phyloP scores from a whole-genome alignment of 1,140 invertebrate genomes.

The Sweltsa coloradensis region DNA sequence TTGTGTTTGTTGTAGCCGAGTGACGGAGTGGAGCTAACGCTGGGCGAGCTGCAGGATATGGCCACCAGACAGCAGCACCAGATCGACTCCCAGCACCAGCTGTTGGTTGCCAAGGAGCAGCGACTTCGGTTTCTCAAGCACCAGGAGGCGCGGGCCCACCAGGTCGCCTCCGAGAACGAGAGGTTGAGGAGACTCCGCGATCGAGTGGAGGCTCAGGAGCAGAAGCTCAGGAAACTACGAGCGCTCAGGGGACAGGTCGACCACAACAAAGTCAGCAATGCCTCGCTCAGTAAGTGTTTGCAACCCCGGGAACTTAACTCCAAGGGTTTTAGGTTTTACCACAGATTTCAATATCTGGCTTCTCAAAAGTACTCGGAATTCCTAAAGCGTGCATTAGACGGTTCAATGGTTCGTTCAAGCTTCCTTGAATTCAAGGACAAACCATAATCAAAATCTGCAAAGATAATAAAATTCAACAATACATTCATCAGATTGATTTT shows the following conservation, averaged over 20 bases:
- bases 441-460: too few species aligned
- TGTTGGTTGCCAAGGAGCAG: slow-evolving; percentile 83
- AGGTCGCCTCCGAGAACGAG: slow-evolving; percentile 78
- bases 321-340: too few species aligned
- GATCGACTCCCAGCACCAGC: slow-evolving; percentile 85
- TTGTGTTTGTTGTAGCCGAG: slow-evolving; percentile 62
- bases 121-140: slow-evolving; percentile 87
- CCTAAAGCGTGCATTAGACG: too few species aligned
- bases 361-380: too few species aligned
- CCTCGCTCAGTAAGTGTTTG: slow-evolving; percentile 75
- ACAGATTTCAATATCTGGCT: too few species aligned
- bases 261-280: slow-evolving; percentile 79
- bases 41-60: slow-evolving; percentile 91
- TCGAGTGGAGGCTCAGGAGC: slow-evolving; percentile 85
- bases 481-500: too few species aligned
- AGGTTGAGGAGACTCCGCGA: slow-evolving; percentile 74
- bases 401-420: too few species aligned
- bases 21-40: slow-evolving; percentile 62
- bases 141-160: slow-evolving; percentile 71
- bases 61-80: slow-evolving; percentile 89
- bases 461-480: too few species aligned
- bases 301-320: too few species aligned
- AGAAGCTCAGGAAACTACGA: slow-evolving; percentile 78
- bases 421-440: too few species aligned
- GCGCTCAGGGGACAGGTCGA: slow-evolving; percentile 85